These are phyloP conservation scores for Oscheius onirici DNA, from an alignment of 2,888 invertebrate species.

Conservation along the genomic window DNA sequence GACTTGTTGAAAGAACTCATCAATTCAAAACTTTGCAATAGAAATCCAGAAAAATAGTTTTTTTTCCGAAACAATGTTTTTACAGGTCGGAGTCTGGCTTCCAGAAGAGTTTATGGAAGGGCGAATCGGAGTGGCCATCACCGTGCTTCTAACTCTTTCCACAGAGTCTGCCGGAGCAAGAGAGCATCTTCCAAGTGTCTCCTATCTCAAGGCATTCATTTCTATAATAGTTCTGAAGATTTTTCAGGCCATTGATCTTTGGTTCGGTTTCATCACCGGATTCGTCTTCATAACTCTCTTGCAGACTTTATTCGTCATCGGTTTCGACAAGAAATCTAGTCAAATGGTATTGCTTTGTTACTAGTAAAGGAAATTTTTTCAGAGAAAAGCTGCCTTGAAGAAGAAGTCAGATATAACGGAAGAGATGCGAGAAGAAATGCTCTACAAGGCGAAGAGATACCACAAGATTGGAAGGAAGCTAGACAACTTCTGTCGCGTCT, in stretches of 20 bases:
- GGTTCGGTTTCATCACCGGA: slow-evolving; percentile 71
- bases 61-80: not conserved
- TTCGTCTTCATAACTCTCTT: slow-evolving; percentile 71
- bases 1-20: too few species aligned
- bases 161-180: slow-evolving; percentile 71
- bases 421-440: slow-evolving; percentile 63
- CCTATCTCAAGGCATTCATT: slow-evolving; percentile 64
- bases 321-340: slow-evolving; percentile 70
- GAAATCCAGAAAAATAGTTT: too few species aligned
- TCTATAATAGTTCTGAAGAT: not conserved
- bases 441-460: slow-evolving; percentile 65
- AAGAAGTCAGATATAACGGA: slow-evolving; percentile 67
- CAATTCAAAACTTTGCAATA: too few species aligned
- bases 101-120: slow-evolving; percentile 72
- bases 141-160: slow-evolving; percentile 69
- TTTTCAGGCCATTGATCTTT: slow-evolving; percentile 69
- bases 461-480: slow-evolving; percentile 68
- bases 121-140: slow-evolving; percentile 71
- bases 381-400: slow-evolving; percentile 66
- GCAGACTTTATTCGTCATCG: slow-evolving; percentile 71
- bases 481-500: slow-evolving; percentile 69
- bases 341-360: slow-evolving; percentile 58
- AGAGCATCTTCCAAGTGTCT: slow-evolving; percentile 70
- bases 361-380: not conserved
- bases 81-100: slow-evolving; percentile 70